A percentile compares a stretch with the other conserved stretches of the same genome.
Evolutionary conservation across 2,113 vertebrate species (phyloP).

Genomic region (Ramphastos sulfuratus): DNA sequence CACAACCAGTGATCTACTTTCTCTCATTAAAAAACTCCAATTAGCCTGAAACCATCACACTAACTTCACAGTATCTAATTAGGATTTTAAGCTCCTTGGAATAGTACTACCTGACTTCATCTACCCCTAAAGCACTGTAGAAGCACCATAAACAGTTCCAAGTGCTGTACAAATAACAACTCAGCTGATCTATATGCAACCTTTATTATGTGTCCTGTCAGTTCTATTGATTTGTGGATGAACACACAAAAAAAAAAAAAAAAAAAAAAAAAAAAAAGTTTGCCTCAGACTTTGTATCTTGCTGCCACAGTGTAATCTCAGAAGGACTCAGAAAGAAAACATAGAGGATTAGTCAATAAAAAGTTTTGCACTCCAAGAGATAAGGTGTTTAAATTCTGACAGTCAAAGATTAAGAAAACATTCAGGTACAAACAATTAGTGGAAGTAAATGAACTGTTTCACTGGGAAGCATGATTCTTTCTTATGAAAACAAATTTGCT

Average conservation of each 20-base stretch:
- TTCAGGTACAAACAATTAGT: background rate
- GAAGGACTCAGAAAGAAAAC: background rate
- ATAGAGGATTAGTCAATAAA: background rate
- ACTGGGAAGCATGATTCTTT: background rate
- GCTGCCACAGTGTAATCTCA: background rate
- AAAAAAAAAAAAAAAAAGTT: background rate
- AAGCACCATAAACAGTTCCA: background rate
- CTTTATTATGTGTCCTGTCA: background rate
- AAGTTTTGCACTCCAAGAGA: background rate
- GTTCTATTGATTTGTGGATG: background rate
- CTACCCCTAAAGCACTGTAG: accelerated
- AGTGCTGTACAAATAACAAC: background rate
- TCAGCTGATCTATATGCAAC: background rate
- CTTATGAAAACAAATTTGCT: background rate
- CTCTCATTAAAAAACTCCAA: background rate
- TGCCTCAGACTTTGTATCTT: background rate
- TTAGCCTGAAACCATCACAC: too few species aligned
- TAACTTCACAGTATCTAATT: background rate
- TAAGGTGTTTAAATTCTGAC: background rate
- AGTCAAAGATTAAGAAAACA: conserved; percentile 3
- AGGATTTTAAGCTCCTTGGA: background rate
- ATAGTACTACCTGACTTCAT: background rate
- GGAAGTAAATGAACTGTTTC: conserved; percentile 16
- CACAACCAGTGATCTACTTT: background rate
- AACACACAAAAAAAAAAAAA: background rate